These are phyloP conservation scores for Globicephala melas DNA, from an alignment of 2,113 vertebrate genomes.

Conservation along the genomic window DNA sequence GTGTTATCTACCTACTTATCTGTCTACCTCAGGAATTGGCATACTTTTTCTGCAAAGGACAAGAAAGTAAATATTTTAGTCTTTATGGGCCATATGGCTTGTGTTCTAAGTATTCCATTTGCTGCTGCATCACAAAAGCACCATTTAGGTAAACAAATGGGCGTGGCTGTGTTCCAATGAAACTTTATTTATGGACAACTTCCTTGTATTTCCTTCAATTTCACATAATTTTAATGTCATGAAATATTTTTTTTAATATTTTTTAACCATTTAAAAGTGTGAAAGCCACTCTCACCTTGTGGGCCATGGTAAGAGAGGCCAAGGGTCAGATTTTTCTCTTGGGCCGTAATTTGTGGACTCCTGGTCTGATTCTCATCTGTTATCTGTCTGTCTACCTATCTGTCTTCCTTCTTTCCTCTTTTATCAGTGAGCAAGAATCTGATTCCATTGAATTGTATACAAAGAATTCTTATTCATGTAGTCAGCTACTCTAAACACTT, in stretches of 20 bases:
- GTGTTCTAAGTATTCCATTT: neutral
- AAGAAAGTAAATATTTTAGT: neutral
- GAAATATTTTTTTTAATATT: neutral
- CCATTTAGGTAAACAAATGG: neutral
- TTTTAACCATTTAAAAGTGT: neutral
- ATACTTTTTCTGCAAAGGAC: neutral
- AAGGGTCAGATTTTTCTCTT: neutral
- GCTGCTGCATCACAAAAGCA: neutral
- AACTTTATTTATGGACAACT: neutral
- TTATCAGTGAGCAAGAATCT: neutral
- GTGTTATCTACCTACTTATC: neutral
- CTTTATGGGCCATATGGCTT: neutral
- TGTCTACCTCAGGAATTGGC: neutral
- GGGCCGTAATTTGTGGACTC: neutral
- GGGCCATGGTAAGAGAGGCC: neutral
- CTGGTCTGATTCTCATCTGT: neutral
- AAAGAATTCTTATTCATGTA: neutral
- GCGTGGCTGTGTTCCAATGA: neutral
- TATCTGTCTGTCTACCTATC: neutral
- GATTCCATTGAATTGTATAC: neutral
- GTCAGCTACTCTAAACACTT: neutral
- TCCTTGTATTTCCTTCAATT: constrained; percentile 20
- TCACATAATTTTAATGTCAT: neutral
- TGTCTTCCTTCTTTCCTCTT: neutral
- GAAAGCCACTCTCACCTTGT: neutral